These are phyloP conservation scores for Carassius gibelio DNA, from an alignment of 2,113 vertebrate genomes.

Conservation along the genomic window DNA sequence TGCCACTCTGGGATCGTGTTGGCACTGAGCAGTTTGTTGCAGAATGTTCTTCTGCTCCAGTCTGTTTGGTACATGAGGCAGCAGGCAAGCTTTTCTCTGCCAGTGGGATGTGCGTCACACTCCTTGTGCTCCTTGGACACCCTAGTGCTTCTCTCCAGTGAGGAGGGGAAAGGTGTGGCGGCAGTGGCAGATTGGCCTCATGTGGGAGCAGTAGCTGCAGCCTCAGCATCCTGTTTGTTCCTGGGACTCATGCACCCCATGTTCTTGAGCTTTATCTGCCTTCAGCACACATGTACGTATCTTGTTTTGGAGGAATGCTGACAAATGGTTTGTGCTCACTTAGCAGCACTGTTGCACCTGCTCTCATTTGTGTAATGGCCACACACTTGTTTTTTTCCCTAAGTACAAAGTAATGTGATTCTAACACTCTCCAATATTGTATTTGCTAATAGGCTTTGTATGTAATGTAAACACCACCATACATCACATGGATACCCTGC, in stretches of 20 bases:
- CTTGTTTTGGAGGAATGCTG: constrained; percentile 38
- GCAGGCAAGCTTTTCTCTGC: constrained; percentile 37
- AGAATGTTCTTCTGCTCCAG: constrained; percentile 17
- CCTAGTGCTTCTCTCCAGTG: constrained; percentile 33
- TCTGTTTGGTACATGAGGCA: constrained; percentile 23
- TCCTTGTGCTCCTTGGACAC: constrained; percentile 18
- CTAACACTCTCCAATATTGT: not conserved
- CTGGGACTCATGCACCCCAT: not conserved
- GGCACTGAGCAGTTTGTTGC: constrained; percentile 3
- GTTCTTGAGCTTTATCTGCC: not conserved
- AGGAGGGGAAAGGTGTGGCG: constrained; percentile 19
- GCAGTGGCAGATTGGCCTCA: constrained; percentile 35
- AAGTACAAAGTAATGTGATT: constrained; percentile 10
- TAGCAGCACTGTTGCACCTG: constrained; percentile 52
- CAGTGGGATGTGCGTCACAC: constrained; percentile 53
- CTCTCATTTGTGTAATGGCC: constrained; percentile 58
- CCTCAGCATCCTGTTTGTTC: constrained; percentile 29
- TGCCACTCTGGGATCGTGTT: not conserved
- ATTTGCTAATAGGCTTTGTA: not conserved
- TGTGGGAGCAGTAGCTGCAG: constrained; percentile 1
- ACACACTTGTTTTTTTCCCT: not conserved
- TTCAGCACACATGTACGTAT: not conserved
- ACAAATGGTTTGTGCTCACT: constrained; percentile 33
- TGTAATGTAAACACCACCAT: not conserved
- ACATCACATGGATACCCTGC: not conserved